Evolutionary conservation across 2,888 invertebrate species (phyloP).

Genomic region (Caenorhabditis plicata): DNA sequence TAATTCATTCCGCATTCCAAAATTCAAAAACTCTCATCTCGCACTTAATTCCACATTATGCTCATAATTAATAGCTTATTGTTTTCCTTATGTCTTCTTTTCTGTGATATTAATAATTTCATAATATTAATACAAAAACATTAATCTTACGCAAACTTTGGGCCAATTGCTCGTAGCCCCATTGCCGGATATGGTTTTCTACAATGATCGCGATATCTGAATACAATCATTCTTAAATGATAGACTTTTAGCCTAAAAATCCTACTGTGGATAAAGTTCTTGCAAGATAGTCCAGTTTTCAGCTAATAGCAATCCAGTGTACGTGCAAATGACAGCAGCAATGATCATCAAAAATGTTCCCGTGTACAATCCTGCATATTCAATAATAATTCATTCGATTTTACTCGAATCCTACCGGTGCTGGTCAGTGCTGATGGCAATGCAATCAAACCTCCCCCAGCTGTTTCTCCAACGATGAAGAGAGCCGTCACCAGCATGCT

Average conservation of each 20-base stretch:
- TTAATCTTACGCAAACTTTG: constrained; percentile 43
- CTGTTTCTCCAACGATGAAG: constrained; percentile 61
- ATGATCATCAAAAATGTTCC: constrained; percentile 41
- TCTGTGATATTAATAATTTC: background rate
- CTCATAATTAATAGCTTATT: too few relatives aligned
- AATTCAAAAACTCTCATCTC: too few relatives aligned
- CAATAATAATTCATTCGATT: too few relatives aligned
- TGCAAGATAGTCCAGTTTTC: constrained; percentile 52
- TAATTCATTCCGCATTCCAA: too few relatives aligned
- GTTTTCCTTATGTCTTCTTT: too few relatives aligned
- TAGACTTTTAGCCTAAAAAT: background rate
- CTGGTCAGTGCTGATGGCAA: constrained; percentile 54
- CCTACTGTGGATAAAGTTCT: constrained; percentile 33
- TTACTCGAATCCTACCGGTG: constrained; percentile 48
- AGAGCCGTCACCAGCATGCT: constrained; percentile 50
- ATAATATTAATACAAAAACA: background rate
- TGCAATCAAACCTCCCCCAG: constrained; percentile 62
- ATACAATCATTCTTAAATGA: background rate
- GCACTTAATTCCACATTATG: too few relatives aligned
- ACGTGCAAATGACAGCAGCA: constrained; percentile 54
- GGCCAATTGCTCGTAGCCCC: constrained; percentile 54
- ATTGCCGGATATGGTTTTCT: constrained; percentile 62
- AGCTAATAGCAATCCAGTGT: constrained; percentile 53
- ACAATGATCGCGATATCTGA: constrained; percentile 53
- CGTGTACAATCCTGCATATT: constrained; percentile 8